Evolutionary conservation across 2,797 vertebrate genomes (phyloP).

Genomic region (Epinephelus malabaricus): DNA sequence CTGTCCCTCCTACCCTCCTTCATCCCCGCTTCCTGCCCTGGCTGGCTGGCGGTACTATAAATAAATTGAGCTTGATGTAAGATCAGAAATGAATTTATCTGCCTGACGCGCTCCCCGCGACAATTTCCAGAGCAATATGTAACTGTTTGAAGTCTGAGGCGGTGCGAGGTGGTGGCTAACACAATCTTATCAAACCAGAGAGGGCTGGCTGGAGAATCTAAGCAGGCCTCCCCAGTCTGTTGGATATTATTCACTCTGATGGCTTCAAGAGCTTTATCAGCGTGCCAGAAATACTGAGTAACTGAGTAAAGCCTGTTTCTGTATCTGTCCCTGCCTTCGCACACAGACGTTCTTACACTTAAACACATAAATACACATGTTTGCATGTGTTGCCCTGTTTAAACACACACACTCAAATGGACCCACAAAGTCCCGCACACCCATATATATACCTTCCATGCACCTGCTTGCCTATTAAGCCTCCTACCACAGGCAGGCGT

Average conservation of each 20-base stretch:
- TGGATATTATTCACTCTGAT: conserved; percentile 79
- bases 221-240: conserved; percentile 69
- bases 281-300: conserved; percentile 75
- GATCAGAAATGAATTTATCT: conserved; percentile 82
- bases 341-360: conserved; percentile 53
- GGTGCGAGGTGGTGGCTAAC: conserved; percentile 71
- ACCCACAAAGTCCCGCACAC: conserved; percentile 1
- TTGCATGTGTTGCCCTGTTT: conserved; percentile 45
- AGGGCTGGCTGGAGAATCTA: conserved; percentile 74
- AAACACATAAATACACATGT: conserved; percentile 67
- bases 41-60: conserved; percentile 68
- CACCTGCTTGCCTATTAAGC: conserved; percentile 18
- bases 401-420: conserved; percentile 27
- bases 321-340: conserved; percentile 58
- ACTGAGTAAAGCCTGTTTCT: conserved; percentile 65
- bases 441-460: conserved; percentile 7
- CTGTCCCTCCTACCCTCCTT: conserved; percentile 61
- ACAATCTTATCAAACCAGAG: conserved; percentile 81
- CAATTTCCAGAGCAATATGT: conserved; percentile 81
- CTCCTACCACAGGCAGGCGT: conserved; percentile 37
- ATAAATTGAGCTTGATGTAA: conserved; percentile 77
- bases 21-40: conserved; percentile 50
- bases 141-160: conserved; percentile 81
- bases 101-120: conserved; percentile 60
- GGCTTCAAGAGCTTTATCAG: conserved; percentile 78